Conservation (phyloP, 2,888 invertebrate genomes). For the Caenorhabditis becei region DNA sequence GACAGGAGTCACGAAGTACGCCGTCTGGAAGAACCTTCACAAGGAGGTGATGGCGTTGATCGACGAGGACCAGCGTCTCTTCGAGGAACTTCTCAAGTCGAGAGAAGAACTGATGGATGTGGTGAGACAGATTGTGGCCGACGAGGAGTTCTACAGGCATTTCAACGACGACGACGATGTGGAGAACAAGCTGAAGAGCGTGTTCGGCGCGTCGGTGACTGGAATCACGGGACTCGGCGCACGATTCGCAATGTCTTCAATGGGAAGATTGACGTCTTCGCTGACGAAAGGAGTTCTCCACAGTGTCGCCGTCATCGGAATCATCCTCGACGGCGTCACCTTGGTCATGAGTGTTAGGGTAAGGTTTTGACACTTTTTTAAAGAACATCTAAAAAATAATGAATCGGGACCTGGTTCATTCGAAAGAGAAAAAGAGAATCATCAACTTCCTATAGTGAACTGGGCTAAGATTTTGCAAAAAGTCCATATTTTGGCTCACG, state of each 20-base stretch:
- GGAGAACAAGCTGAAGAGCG: conserved; percentile 34
- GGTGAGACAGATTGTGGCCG: conserved; percentile 21
- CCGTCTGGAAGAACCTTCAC: conserved; percentile 23
- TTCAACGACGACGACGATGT: conserved; percentile 37
- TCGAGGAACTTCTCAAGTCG: conserved; percentile 33
- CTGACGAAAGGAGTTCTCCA: conserved; percentile 67
- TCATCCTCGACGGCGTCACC: conserved; percentile 64
- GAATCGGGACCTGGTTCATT: too few relatives aligned
- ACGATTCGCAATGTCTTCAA: conserved; percentile 18
- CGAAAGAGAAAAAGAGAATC: too few relatives aligned
- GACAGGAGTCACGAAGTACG: conserved; percentile 60
- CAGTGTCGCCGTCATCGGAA: conserved; percentile 68
- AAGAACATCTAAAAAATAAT: too few relatives aligned
- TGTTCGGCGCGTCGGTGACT: conserved; percentile 31
- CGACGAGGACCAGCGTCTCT: conserved; percentile 29
- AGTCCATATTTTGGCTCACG: too few relatives aligned
- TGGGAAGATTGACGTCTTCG: conserved; percentile 61
- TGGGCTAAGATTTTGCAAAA: too few relatives aligned
- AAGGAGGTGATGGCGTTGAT: conserved; percentile 20
- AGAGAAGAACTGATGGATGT: conserved; percentile 48
- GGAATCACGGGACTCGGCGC: conserved; percentile 49
- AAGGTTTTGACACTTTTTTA: too few relatives aligned
- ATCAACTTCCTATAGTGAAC: too few relatives aligned
- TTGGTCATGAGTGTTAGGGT: conserved; percentile 60
- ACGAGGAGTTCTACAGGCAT: conserved; percentile 40